phyloP scores from a whole-genome alignment of 2,888 invertebrate species.

The Pinctada fucata region DNA sequence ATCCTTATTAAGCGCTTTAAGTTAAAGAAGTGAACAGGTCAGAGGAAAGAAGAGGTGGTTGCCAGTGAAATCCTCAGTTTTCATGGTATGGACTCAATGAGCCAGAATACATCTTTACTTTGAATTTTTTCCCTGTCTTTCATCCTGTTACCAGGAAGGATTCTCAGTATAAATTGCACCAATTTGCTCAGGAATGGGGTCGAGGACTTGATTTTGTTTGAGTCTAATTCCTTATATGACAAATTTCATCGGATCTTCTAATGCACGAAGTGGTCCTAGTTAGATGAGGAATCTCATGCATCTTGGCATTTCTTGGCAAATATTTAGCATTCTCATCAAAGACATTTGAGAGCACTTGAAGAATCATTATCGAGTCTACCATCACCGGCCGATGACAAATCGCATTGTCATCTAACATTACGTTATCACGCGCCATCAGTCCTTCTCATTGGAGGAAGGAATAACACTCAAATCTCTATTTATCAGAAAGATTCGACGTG shows the following conservation, averaged over 20 bases:
- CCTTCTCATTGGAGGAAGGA: neutral
- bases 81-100: no score
- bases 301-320: neutral
- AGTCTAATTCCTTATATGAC: no score
- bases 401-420: neutral
- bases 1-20: no score
- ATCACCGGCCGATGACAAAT: neutral
- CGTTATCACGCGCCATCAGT: neutral
- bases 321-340: neutral
- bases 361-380: neutral
- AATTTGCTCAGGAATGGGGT: no score
- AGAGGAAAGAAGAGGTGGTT: no score
- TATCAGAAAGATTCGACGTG: neutral
- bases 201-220: no score
- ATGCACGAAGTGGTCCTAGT: neutral
- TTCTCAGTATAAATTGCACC: no score
- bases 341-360: neutral
- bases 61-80: no score
- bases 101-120: no score
- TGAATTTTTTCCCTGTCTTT: no score
- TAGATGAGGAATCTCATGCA: neutral
- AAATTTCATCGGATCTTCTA: neutral
- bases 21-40: no score
- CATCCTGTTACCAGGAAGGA: no score
- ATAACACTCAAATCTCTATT: neutral